Evolutionary conservation across 2,113 vertebrate species (phyloP).

Genomic region (Tenebrosternarchus preto): DNA sequence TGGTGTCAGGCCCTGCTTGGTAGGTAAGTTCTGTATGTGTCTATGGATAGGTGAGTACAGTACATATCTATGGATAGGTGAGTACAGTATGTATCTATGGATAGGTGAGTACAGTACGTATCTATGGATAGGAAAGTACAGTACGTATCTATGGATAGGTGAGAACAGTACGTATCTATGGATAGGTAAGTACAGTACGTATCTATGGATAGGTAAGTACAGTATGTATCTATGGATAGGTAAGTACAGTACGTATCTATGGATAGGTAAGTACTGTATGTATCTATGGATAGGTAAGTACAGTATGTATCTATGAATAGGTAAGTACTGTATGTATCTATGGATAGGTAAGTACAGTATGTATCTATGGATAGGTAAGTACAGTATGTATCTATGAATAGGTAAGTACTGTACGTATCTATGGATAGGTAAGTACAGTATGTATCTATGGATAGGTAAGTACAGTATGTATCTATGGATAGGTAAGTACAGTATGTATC

Average conservation of each 20-base stretch:
- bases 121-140: too few species aligned
- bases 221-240: not conserved
- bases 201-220: too few species aligned
- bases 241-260: conserved; percentile 22
- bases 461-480: conserved; percentile 1
- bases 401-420: conserved; percentile 25
- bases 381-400: not conserved
- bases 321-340: too few species aligned
- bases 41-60: too few species aligned
- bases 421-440: too few species aligned
- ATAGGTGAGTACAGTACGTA: conserved; percentile 23
- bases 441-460: conserved; percentile 25
- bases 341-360: conserved; percentile 23
- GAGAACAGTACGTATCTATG: conserved; percentile 8
- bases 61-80: too few species aligned
- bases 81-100: not conserved
- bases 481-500: too few species aligned
- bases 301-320: not conserved
- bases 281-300: conserved; percentile 28
- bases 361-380: not conserved
- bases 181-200: too few species aligned
- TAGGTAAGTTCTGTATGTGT: conserved; percentile 26
- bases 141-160: conserved; percentile 11
- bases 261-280: too few species aligned
- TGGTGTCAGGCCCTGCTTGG: conserved; percentile 49